phyloP scores from a whole-genome alignment of 2,797 vertebrate species.

The Taeniopygia guttata region DNA sequence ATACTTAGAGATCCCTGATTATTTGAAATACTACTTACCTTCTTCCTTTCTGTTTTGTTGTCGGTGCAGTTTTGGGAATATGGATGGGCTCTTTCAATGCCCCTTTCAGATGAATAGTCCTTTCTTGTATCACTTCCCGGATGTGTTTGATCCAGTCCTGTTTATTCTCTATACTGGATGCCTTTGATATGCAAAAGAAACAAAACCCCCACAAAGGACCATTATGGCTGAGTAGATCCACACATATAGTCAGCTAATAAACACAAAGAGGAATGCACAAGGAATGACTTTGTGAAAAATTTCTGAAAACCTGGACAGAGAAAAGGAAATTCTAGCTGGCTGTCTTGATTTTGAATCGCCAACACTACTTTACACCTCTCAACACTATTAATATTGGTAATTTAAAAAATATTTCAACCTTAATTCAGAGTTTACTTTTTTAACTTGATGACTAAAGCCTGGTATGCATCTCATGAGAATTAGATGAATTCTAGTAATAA shows the following conservation, averaged over 20 bases:
- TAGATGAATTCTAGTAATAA: not conserved
- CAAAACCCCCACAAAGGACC: conserved; percentile 8
- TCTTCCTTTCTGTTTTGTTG: conserved; percentile 89
- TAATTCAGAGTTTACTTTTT: not conserved
- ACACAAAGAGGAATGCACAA: not conserved
- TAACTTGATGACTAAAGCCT: not conserved
- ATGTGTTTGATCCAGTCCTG: conserved; percentile 99
- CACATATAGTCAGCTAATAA: not conserved
- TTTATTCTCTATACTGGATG: conserved; percentile 98
- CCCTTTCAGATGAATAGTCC: conserved; percentile 95
- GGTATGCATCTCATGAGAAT: not conserved
- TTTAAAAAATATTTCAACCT: not conserved
- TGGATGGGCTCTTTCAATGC: conserved; percentile 98
- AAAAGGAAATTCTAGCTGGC: not conserved
- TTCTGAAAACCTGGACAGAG: not conserved
- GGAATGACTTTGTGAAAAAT: not conserved
- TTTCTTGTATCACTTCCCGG: conserved; percentile 97
- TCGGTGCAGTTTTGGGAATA: conserved; percentile 91
- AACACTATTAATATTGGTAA: not conserved
- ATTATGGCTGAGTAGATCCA: not conserved
- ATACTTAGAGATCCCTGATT: not conserved
- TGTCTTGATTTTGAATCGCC: not conserved
- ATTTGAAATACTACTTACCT: conserved; percentile 75
- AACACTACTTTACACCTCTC: not conserved
- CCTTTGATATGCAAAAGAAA: conserved; percentile 75